A percentile compares a stretch with the other conserved stretches of the same genome.
These are phyloP conservation scores for Oryzias sinensis DNA, from an alignment of 2,797 vertebrate species.

Conservation along the genomic window DNA sequence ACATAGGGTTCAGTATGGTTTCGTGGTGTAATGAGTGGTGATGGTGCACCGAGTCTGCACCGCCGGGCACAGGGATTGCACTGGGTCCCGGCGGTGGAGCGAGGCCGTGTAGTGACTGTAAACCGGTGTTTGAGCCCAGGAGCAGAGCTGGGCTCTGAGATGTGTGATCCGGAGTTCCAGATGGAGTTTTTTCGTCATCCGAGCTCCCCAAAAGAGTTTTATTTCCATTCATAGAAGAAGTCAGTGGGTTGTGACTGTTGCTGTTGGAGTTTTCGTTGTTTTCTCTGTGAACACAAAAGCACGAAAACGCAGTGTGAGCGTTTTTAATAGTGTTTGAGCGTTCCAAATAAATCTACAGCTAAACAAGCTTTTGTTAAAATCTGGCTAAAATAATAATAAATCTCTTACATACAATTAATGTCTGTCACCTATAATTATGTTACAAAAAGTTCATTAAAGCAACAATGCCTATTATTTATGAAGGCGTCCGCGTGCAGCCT, in stretches of 20 bases:
- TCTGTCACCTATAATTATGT: neutral
- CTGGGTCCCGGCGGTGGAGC: constrained; percentile 96
- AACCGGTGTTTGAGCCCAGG: constrained; percentile 84
- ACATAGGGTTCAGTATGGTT: constrained; percentile 99
- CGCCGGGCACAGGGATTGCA: constrained; percentile 89
- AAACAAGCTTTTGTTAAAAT: neutral
- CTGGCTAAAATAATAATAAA: neutral
- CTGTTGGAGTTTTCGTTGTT: constrained; percentile 98
- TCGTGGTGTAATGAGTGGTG: constrained; percentile 97
- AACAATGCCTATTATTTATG: constrained; percentile 4
- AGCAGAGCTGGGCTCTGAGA: constrained; percentile 92
- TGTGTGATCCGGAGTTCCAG: constrained; percentile 93
- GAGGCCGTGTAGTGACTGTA: constrained; percentile 90
- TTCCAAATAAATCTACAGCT: neutral
- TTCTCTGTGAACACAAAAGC: constrained; percentile 79
- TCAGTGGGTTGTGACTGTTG: constrained; percentile 93
- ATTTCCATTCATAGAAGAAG: constrained; percentile 95
- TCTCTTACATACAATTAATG: neutral
- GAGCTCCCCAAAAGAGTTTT: constrained; percentile 97
- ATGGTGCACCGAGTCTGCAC: constrained; percentile 88
- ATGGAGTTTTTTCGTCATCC: constrained; percentile 97
- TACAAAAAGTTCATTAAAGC: constrained; percentile 9
- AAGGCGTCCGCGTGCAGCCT: constrained; percentile 3
- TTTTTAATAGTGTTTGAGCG: too few species aligned
- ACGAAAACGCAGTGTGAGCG: neutral